These are phyloP conservation scores for Cecropterus lyciades DNA, from an alignment of 1,140 invertebrate genomes.

Conservation along the genomic window DNA sequence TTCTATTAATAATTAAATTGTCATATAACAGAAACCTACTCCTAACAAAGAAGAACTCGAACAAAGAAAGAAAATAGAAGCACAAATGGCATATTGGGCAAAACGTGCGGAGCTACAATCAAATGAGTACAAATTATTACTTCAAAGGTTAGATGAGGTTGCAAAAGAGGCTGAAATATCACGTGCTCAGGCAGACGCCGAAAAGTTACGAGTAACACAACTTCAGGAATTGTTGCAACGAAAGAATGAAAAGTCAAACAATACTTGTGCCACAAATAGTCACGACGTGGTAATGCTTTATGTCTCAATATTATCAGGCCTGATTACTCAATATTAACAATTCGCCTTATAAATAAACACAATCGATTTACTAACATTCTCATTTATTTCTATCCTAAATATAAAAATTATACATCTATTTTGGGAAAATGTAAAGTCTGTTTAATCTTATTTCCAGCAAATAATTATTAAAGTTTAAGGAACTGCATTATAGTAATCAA, in stretches of 20 bases:
- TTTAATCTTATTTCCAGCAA: no score
- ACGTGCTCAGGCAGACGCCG: conserved; percentile 59
- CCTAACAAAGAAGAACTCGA: conserved; percentile 52
- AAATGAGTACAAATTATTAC: conserved; percentile 64
- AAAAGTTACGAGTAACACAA: conserved; percentile 54
- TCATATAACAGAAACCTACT: conserved; percentile 50
- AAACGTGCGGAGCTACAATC: conserved; percentile 64
- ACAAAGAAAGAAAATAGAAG: conserved; percentile 60
- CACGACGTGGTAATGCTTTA: conserved; percentile 20
- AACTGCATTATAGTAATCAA: neutral
- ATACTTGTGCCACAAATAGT: conserved; percentile 8
- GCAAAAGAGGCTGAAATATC: conserved; percentile 63
- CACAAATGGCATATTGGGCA: conserved; percentile 61
- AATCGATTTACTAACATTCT: no score
- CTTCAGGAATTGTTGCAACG: conserved; percentile 60
- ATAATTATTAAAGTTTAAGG: no score
- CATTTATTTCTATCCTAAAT: no score
- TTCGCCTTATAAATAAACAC: no score
- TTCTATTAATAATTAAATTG: no score
- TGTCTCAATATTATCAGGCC: no score
- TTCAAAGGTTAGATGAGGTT: conserved; percentile 68
- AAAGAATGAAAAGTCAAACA: conserved; percentile 33
- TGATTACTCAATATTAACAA: no score
- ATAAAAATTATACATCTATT: no score
- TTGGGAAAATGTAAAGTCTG: no score